These are phyloP conservation scores for Julus scandinavius DNA, from an alignment of 2,888 invertebrate genomes.

Conservation along the genomic window DNA sequence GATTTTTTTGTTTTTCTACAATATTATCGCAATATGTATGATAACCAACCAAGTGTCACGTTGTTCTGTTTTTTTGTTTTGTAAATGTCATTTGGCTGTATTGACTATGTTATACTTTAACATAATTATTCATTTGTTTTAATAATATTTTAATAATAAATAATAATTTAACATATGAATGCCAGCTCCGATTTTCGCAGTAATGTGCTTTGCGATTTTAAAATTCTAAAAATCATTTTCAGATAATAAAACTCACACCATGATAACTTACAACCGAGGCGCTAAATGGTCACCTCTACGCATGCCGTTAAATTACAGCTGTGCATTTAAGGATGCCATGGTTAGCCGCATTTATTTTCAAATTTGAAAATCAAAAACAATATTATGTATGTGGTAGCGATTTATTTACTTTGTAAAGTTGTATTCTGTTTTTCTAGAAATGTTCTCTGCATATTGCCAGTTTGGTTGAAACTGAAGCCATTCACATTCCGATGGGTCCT, in stretches of 20 bases:
- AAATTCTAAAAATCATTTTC: background rate
- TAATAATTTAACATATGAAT: no score
- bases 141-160: no score
- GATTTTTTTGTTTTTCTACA: no score
- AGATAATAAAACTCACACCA: slow-evolving; percentile 47
- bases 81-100: no score
- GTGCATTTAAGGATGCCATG: background rate
- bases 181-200: background rate
- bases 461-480: background rate
- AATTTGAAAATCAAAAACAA: no score
- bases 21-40: no score
- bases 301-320: slow-evolving; percentile 29
- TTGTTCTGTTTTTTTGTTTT: no score
- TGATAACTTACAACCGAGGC: slow-evolving; percentile 56
- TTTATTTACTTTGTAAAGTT: background rate
- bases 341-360: background rate
- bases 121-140: no score
- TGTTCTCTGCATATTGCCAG: slow-evolving; percentile 53
- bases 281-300: slow-evolving; percentile 51
- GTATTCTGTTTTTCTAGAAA: background rate
- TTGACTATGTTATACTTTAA: no score
- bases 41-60: no score
- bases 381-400: background rate
- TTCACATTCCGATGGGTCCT: slow-evolving; percentile 49
- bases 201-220: background rate